Base-by-base conservation (phyloP, 30 jellyfish, hydroid and myxozoan genomes). In the Turritopsis rubra region DNA sequence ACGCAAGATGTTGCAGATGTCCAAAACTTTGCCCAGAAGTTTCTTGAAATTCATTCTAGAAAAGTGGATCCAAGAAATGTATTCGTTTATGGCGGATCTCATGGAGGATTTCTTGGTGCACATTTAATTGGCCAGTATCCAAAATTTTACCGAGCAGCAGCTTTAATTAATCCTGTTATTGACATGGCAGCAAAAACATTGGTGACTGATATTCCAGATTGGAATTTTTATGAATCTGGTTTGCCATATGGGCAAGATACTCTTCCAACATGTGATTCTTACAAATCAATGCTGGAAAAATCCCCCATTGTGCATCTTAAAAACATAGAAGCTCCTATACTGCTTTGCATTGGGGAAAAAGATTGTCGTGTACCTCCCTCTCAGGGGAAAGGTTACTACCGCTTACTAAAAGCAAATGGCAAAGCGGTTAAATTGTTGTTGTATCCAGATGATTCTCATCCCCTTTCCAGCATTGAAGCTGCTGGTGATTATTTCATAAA, bases 361-460 rank as follows among this genome's bases (percentile, higher is more conserved):
- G 90, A 84, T 84, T 53, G 68, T 25, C 81, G 90, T 25, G 88
- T 84, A 18, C 88, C 87, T 21, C 90, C 90, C 1, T 73, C 90
- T 9, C 90, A 84, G 71, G 70, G 88, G 41, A 84, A 60, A 52
- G 27, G 28, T 28, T 84, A 26, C 66, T 53, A 60, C 84, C 54
- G 84, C 53, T 66, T 84, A 78, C 73, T 84, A 82, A 82, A 71
- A 25, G 84, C 87, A 1, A 28, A 65, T 25, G 41, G 28, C 31
- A 82, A 82, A 29, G 52, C 21, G 70, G 87, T 41, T 8, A 85
- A 88, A 68, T 54, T 90, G 87, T 86, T 81, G 52, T 77, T 71
- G 81, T 90, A 90, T 54, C 97, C 96, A 26, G 96, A 90, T 24
- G 93, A 90, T 83, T 86, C 77, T 73, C 97, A 90, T 83, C 97